These are phyloP conservation scores for Crocuta crocuta DNA, from an alignment of 2,113 vertebrate genomes.

Conservation along the genomic window DNA sequence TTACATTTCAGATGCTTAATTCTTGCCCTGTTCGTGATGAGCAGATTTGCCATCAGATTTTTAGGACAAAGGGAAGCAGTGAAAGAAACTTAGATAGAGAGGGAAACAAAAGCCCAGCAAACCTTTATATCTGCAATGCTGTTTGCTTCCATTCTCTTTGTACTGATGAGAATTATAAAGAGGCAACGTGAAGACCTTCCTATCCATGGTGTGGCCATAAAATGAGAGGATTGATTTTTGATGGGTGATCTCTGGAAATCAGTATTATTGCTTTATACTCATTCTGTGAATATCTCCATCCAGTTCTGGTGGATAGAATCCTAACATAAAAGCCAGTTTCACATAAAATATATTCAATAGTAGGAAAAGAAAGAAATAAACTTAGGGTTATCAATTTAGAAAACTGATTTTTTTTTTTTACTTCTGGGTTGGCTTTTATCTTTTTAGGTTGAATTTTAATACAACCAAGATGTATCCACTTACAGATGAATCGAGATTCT, in stretches of 20 bases:
- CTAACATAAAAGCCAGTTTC: constrained; percentile 13
- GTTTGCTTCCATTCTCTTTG: background rate
- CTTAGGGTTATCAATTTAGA: constrained; percentile 15
- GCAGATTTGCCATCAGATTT: background rate
- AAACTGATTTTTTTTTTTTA: background rate
- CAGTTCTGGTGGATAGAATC: background rate
- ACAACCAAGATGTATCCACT: background rate
- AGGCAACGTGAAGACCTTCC: background rate
- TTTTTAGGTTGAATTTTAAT: constrained; percentile 51
- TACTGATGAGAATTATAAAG: background rate
- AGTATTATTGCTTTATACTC: background rate
- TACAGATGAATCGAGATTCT: constrained; percentile 37
- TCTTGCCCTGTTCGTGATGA: background rate
- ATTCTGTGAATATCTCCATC: background rate
- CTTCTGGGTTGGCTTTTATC: background rate
- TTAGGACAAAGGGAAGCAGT: background rate
- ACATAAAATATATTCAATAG: background rate
- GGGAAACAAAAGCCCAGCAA: background rate
- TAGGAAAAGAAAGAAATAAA: background rate
- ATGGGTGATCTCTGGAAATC: background rate
- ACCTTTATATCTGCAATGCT: background rate
- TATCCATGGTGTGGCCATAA: background rate
- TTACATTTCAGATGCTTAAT: background rate
- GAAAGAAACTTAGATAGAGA: background rate
- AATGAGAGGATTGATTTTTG: background rate